A percentile compares a stretch with the other conserved stretches of the same genome.
phyloP scores from a whole-genome alignment of 2,888 invertebrate species.

The Icerya purchasi region DNA sequence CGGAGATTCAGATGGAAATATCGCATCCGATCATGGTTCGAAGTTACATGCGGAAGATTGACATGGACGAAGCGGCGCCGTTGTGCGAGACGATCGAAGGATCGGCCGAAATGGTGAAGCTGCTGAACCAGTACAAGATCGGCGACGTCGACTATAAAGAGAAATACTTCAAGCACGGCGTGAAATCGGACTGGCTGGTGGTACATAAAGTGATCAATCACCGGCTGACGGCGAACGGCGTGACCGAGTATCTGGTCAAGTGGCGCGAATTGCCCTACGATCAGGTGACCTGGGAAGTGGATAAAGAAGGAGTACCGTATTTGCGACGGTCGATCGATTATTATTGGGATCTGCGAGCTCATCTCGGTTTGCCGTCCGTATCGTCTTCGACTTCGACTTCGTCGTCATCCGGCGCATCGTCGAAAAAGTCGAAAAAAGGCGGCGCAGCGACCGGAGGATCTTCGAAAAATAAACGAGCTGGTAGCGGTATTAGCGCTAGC shows the following conservation, averaged over 20 bases:
- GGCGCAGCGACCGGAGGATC: no score
- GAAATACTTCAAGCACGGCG: constrained; percentile 60
- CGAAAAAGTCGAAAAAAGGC: no score
- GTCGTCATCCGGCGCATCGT: not conserved
- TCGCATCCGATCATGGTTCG: constrained; percentile 85
- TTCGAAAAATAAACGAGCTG: not conserved
- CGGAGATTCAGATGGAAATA: constrained; percentile 80
- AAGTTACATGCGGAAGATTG: constrained; percentile 74
- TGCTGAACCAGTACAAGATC: constrained; percentile 36
- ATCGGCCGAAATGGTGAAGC: constrained; percentile 45
- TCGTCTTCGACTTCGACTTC: constrained; percentile 6
- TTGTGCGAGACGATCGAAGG: constrained; percentile 63
- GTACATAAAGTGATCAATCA: constrained; percentile 93
- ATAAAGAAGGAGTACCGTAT: constrained; percentile 69
- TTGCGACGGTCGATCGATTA: constrained; percentile 70
- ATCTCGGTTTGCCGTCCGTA: not conserved
- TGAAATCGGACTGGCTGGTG: constrained; percentile 94
- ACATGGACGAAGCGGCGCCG: constrained; percentile 94
- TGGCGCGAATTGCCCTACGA: constrained; percentile 96
- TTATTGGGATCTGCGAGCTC: constrained; percentile 39
- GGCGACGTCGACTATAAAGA: constrained; percentile 42
- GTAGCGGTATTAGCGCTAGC: not conserved
- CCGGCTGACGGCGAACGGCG: constrained; percentile 58
- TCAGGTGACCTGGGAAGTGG: constrained; percentile 94
- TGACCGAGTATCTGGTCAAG: constrained; percentile 76